Evolutionary conservation across 1,140 invertebrate genomes (phyloP).

Genomic region (Nylanderia fulva): DNA sequence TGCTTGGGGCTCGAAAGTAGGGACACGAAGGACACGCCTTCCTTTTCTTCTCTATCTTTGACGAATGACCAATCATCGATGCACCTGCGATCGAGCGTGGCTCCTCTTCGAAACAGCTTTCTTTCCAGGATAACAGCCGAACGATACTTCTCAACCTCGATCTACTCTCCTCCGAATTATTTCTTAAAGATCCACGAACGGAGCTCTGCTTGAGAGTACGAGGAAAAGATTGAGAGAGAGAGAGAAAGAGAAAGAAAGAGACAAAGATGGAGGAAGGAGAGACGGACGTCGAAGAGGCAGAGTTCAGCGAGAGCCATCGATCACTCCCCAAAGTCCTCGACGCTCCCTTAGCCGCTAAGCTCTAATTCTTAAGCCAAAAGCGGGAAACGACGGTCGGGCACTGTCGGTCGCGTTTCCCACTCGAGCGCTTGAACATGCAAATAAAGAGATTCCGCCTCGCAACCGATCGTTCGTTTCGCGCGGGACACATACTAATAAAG

Average conservation of each 20-base stretch:
- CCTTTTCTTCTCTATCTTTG: slow-evolving; percentile 49
- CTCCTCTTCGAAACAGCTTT: slow-evolving; percentile 29
- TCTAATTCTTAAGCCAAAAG: slow-evolving; percentile 39
- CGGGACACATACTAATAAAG: slow-evolving; percentile 77
- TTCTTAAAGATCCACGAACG: slow-evolving; percentile 12
- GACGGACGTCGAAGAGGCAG: slow-evolving; percentile 18
- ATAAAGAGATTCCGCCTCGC: slow-evolving; percentile 38
- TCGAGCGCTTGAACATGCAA: slow-evolving; percentile 43
- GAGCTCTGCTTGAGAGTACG: neutral
- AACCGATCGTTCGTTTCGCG: slow-evolving; percentile 41
- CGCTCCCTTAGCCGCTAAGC: slow-evolving; percentile 51
- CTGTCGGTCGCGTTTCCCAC: slow-evolving; percentile 36
- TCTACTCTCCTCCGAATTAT: slow-evolving; percentile 5
- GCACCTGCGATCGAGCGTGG: slow-evolving; percentile 48
- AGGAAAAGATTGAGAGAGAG: slow-evolving; percentile 24
- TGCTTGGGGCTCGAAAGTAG: slow-evolving; percentile 85
- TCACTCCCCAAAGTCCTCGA: neutral
- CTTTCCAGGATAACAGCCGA: slow-evolving; percentile 58
- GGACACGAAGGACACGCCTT: slow-evolving; percentile 77
- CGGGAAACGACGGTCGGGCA: slow-evolving; percentile 48
- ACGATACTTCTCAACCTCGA: slow-evolving; percentile 17
- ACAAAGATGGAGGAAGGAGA: no score
- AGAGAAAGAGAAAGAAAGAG: no score
- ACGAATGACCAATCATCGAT: slow-evolving; percentile 49
- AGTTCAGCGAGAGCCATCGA: slow-evolving; percentile 17